A percentile compares a stretch with the other conserved stretches of the same genome.
Evolutionary conservation across 64 coral and sea anemone species (phyloP).

Genomic region (Actinia equina): DNA sequence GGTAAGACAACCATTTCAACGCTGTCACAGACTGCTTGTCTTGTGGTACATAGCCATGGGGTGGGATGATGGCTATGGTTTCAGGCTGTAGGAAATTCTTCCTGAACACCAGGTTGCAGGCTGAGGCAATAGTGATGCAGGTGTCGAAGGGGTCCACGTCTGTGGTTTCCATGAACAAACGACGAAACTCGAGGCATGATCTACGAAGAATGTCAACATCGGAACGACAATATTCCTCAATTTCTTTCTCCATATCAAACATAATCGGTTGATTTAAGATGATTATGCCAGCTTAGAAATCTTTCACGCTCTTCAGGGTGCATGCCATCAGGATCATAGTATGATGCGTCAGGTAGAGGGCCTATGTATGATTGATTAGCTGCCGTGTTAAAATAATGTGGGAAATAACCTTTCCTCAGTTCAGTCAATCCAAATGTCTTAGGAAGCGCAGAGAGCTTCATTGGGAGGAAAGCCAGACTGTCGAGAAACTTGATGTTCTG

Average conservation of each 20-base stretch:
- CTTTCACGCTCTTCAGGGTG: neutral
- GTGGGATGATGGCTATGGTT: conserved; percentile 2
- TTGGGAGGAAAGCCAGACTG: conserved; percentile 12
- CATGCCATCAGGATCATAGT: conserved; percentile 45
- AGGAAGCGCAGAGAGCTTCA: neutral
- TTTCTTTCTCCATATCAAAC: conserved; percentile 27
- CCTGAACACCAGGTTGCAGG: too few species aligned
- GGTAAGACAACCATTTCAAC: conserved; percentile 4
- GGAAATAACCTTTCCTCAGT: conserved; percentile 39
- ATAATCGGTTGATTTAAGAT: neutral
- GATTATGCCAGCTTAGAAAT: conserved; percentile 23
- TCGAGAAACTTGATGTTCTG: conserved; percentile 20
- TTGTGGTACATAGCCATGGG: too few species aligned
- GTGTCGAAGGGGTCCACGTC: too few species aligned
- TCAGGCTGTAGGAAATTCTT: too few species aligned
- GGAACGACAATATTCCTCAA: conserved; percentile 26
- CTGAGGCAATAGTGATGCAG: too few species aligned
- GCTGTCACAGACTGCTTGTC: conserved; percentile 17
- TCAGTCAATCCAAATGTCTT: conserved; percentile 37
- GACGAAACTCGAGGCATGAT: too few species aligned
- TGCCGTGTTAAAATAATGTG: conserved; percentile 16
- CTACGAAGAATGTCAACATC: conserved; percentile 36
- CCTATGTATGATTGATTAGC: conserved; percentile 25
- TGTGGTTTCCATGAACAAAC: too few species aligned
- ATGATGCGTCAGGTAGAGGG: neutral